Evolutionary conservation across 2,113 vertebrate genomes (phyloP).

Genomic region (Desmodus rotundus): DNA sequence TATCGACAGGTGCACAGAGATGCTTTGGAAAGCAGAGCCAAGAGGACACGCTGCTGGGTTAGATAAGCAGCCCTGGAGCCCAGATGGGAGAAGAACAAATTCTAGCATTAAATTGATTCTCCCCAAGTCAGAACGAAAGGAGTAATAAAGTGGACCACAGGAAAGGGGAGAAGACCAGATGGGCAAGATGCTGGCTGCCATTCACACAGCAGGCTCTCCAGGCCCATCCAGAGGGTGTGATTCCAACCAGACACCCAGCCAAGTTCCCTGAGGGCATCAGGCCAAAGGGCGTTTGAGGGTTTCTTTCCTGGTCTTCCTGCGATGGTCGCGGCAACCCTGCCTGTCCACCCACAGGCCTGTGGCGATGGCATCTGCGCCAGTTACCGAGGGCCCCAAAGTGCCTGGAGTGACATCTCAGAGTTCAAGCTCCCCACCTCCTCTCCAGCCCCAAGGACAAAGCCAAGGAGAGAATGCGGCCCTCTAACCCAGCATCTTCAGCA

Average conservation of each 20-base stretch:
- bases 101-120: too few species aligned
- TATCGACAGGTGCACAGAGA: accelerated
- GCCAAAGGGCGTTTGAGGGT: not conserved
- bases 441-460: not conserved
- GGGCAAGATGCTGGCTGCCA: accelerated
- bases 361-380: not conserved
- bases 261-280: not conserved
- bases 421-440: not conserved
- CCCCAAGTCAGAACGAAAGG: not conserved
- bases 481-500: too few species aligned
- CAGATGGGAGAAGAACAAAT: not conserved
- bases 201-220: too few species aligned
- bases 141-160: not conserved
- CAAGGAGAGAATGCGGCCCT: not conserved
- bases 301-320: not conserved
- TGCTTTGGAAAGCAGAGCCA: not conserved
- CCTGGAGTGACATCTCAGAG: not conserved
- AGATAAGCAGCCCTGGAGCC: not conserved
- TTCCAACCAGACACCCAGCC: not conserved
- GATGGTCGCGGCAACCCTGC: not conserved
- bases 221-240: accelerated
- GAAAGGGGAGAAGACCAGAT: not conserved
- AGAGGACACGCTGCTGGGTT: not conserved
- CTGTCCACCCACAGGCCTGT: not conserved
- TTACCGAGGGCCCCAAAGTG: not conserved